These are phyloP conservation scores for Halcyon malimbica DNA, from an alignment of 2,113 vertebrate species.

Conservation along the genomic window DNA sequence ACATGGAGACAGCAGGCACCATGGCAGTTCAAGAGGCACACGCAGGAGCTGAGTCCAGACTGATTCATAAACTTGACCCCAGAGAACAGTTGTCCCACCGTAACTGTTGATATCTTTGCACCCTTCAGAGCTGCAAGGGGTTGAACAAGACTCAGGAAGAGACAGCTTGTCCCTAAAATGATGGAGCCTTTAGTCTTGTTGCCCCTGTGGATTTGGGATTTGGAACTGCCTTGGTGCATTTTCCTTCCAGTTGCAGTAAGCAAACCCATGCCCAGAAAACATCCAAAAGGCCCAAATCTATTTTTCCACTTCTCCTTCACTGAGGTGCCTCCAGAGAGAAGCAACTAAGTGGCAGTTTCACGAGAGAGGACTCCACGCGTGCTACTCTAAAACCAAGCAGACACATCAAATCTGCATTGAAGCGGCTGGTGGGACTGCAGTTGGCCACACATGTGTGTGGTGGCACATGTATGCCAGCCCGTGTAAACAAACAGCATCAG, in stretches of 20 bases:
- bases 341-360: background rate
- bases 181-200: background rate
- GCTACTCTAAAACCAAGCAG: slow-evolving; percentile 29
- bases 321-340: background rate
- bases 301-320: background rate
- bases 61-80: background rate
- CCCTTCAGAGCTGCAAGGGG: background rate
- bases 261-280: background rate
- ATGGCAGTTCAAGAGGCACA: background rate
- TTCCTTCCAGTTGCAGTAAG: background rate
- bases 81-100: background rate
- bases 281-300: background rate
- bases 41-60: background rate
- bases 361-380: background rate
- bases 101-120: background rate
- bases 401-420: background rate
- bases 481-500: slow-evolving; percentile 63
- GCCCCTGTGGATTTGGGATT: background rate
- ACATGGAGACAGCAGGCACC: slow-evolving; percentile 4
- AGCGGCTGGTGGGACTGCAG: background rate
- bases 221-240: background rate
- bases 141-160: background rate
- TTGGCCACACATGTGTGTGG: background rate
- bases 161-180: background rate
- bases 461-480: background rate